Conservation (phyloP, 1,140 invertebrate species). For the Agrypnia vestita region DNA sequence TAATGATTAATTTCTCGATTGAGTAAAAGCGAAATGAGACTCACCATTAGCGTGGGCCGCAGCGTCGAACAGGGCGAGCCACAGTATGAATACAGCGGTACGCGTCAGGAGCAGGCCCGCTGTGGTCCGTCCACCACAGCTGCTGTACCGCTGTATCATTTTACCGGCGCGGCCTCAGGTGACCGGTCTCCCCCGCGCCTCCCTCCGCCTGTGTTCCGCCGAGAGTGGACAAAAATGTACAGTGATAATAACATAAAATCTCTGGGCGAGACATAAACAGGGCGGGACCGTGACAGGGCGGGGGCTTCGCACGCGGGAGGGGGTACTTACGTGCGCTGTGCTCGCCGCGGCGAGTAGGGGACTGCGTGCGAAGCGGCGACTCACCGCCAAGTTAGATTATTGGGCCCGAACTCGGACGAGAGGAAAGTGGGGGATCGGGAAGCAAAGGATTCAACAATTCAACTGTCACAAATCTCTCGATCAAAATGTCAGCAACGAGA, state of each 20-base stretch:
- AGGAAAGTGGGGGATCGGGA: too few species aligned
- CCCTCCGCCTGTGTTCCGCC: slow-evolving; percentile 55
- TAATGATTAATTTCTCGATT: neutral
- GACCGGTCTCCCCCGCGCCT: slow-evolving; percentile 53
- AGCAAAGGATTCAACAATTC: neutral
- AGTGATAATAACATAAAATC: slow-evolving; percentile 60
- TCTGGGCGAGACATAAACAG: slow-evolving; percentile 51
- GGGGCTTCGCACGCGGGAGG: neutral
- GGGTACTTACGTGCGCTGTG: slow-evolving; percentile 2
- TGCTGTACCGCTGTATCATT: slow-evolving; percentile 60
- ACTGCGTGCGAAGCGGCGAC: neutral
- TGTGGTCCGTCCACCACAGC: slow-evolving; percentile 58
- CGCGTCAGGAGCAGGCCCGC: slow-evolving; percentile 45
- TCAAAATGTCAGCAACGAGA: neutral
- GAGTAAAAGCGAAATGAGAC: slow-evolving; percentile 36
- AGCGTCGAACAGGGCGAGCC: slow-evolving; percentile 54
- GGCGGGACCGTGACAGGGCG: neutral
- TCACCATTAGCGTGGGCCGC: slow-evolving; percentile 54
- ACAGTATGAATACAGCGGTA: slow-evolving; percentile 59
- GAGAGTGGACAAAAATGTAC: slow-evolving; percentile 59
- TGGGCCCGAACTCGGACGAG: neutral
- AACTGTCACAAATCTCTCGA: neutral
- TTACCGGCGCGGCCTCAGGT: slow-evolving; percentile 59
- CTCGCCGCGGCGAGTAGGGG: neutral
- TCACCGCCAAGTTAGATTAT: neutral